Evolutionary conservation across 2,113 vertebrate species (phyloP).

Genomic region (Lonchura striata): DNA sequence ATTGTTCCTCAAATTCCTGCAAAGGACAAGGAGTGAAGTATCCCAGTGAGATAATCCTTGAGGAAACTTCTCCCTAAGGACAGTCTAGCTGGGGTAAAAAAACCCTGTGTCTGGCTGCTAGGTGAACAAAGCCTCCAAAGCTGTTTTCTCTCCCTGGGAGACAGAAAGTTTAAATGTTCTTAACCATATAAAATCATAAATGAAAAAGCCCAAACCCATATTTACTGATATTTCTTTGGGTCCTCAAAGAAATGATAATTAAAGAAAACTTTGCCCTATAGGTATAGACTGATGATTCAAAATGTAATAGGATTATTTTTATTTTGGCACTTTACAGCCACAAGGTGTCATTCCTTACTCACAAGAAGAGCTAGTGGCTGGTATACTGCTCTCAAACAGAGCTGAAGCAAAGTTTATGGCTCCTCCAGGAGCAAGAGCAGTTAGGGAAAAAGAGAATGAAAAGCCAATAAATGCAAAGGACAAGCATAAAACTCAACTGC

Average conservation of each 20-base stretch:
- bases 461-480: neutral
- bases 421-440: neutral
- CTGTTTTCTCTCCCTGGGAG: neutral
- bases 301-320: neutral
- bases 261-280: neutral
- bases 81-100: neutral
- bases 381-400: neutral
- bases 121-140: neutral
- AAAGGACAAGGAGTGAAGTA: neutral
- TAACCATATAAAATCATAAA: neutral
- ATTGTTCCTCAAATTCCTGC: neutral
- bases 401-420: neutral
- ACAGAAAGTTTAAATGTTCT: neutral
- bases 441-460: neutral
- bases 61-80: neutral
- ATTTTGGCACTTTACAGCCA: constrained; percentile 16
- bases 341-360: constrained; percentile 55
- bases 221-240: neutral
- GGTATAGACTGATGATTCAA: neutral
- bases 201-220: neutral
- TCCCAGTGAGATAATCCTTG: neutral
- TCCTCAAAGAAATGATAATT: neutral
- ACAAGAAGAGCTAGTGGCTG: neutral
- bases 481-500: neutral
- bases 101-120: neutral